These are phyloP conservation scores for Tursiops truncatus DNA, from an alignment of 2,113 vertebrate genomes.

Conservation along the genomic window DNA sequence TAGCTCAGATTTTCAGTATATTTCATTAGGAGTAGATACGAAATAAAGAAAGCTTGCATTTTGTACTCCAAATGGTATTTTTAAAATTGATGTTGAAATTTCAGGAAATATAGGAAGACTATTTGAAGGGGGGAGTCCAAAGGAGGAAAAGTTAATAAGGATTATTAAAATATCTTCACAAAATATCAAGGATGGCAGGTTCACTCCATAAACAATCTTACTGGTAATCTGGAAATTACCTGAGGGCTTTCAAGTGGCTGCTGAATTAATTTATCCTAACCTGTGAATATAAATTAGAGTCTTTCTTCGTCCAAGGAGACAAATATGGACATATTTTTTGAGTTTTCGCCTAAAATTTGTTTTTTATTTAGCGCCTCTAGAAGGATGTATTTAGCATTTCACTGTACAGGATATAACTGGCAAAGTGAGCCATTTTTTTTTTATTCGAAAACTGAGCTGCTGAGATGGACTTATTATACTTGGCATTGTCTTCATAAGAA, in stretches of 20 bases:
- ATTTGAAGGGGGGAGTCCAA: not conserved
- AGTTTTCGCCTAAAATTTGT: slow-evolving; percentile 56
- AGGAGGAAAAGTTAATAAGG: slow-evolving; percentile 59
- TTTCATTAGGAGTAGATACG: not conserved
- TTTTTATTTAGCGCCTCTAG: not conserved
- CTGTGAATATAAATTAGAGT: slow-evolving; percentile 65
- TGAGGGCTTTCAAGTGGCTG: slow-evolving; percentile 70
- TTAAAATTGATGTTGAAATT: not conserved
- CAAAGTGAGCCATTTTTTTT: not conserved
- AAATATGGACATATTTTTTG: slow-evolving; percentile 34
- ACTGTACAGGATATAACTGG: not conserved
- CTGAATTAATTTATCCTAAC: slow-evolving; percentile 76
- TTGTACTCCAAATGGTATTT: not conserved
- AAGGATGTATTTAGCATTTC: not conserved
- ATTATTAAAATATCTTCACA: slow-evolving; percentile 73
- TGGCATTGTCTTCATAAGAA: not conserved
- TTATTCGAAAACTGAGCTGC: not conserved
- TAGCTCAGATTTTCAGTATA: not conserved
- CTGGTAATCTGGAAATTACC: slow-evolving; percentile 67
- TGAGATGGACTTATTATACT: not conserved
- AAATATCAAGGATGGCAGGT: slow-evolving; percentile 54
- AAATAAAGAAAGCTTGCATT: not conserved
- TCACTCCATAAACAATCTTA: slow-evolving; percentile 45
- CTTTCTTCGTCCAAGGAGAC: slow-evolving; percentile 57
- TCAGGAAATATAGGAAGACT: not conserved